A percentile compares a stretch with the other conserved stretches of the same genome.
Conservation (phyloP, 2,113 vertebrate species). For the Gulo gulo region DNA sequence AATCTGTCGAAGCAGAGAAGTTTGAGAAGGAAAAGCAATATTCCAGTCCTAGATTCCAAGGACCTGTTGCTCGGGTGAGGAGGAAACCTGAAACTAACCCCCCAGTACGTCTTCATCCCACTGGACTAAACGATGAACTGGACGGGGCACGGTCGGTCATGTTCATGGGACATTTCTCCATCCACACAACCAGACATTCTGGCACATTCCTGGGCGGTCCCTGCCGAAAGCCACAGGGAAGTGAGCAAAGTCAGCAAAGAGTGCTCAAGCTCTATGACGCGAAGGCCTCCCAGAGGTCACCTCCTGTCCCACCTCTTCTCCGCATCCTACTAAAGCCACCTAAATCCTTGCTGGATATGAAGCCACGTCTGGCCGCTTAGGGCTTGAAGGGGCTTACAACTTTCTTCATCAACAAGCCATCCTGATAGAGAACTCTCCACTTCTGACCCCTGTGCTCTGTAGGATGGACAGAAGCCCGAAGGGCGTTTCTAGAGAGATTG, state of each 20-base stretch:
- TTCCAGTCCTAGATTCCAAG: not conserved
- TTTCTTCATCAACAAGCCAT: not conserved
- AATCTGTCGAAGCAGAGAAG: not conserved
- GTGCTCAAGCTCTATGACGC: not conserved
- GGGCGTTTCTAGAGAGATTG: not conserved
- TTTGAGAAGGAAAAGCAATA: not conserved
- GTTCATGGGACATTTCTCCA: not conserved
- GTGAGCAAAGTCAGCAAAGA: not conserved
- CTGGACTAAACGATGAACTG: rapidly evolving
- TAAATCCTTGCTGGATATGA: not conserved
- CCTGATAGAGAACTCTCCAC: not conserved
- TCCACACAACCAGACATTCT: not conserved
- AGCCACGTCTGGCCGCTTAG: not conserved
- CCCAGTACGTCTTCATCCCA: rapidly evolving
- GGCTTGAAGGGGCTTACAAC: not conserved
- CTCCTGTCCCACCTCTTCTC: not conserved
- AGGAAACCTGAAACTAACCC: not conserved
- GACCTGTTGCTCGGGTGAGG: not conserved
- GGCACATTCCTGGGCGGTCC: not conserved
- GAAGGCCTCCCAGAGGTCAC: not conserved
- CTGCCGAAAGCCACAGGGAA: not conserved
- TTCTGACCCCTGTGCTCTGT: not conserved
- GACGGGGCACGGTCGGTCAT: rapidly evolving
- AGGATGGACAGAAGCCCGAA: not conserved
- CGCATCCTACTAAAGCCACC: not conserved